phyloP scores from a whole-genome alignment of 2,113 vertebrate genomes.

The Oenanthe melanoleuca region DNA sequence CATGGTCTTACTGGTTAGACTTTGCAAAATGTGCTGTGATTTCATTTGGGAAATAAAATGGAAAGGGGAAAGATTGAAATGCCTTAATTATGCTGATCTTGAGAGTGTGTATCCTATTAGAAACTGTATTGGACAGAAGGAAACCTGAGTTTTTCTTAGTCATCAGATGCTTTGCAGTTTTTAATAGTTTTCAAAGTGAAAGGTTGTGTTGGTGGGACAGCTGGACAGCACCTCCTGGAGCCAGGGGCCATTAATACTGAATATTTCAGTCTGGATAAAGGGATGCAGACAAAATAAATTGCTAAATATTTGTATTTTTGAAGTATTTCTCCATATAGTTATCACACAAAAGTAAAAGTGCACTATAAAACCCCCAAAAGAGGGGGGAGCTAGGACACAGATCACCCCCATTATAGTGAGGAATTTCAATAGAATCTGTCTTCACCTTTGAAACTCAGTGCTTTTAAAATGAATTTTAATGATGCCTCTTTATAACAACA shows the following conservation, averaged over 20 bases:
- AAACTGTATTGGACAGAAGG: background rate
- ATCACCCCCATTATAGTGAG: too few relatives aligned
- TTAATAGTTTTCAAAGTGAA: background rate
- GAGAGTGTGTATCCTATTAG: background rate
- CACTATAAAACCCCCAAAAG: background rate
- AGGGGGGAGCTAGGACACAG: background rate
- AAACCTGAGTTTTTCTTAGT: background rate
- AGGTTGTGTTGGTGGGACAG: background rate
- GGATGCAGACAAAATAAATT: background rate
- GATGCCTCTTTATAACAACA: background rate
- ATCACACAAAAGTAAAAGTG: background rate
- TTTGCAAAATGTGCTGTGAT: background rate
- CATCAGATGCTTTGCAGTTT: background rate
- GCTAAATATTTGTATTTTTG: background rate
- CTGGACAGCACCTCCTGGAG: background rate
- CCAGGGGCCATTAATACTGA: background rate
- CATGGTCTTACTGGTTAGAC: background rate
- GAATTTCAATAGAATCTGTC: background rate
- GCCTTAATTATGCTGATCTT: background rate
- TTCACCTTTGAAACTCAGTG: background rate
- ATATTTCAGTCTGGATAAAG: background rate
- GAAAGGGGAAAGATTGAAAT: background rate
- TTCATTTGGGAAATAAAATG: background rate
- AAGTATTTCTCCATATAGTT: background rate
- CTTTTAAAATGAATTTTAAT: background rate